Evolutionary conservation across 2,888 invertebrate species (phyloP), one percentile per base, ranked within the genome.

Genomic region (Drosophila pegasa): DNA sequence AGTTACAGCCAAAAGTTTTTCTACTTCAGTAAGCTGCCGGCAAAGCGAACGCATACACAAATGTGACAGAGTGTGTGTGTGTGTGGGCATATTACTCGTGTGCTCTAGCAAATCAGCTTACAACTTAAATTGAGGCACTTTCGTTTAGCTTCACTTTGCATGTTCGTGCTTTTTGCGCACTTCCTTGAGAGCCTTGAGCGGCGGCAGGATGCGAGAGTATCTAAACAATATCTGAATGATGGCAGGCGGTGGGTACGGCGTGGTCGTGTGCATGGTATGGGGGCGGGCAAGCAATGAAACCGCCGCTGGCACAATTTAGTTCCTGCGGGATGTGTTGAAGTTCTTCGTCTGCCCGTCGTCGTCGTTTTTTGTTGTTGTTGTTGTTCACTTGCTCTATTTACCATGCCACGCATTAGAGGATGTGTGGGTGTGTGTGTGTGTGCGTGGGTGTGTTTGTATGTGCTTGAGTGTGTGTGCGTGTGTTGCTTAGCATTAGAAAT

Each of bases 41-140:
- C 71, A 68, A 10, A 45, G 25, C 16, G 43, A 45, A 64, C 20
- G 55, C 51, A 29, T 59, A 38, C 43, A 52, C 47, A 66, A 58
- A 67, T 61, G 43, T 71, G 56, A 22, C 31, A 50, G 22, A 2
- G 9, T 61, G 37, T 22, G 29, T 55, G 43, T 38, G 40, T 45
- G 33, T 50, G 45, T 50, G 45, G 63, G 54, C 74, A 71, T 84
- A 77, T 65, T 72, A 62, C 65, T 64, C 45, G 66, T 78, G 66
- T 69, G 78, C 71, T 76, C 61, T 52, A 61, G 73, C 73, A 86
- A 86, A 86, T 88, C 87, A 88, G 85, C 85, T 86, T 86, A 89
- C 81, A 88, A 86, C 85, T 86, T 86, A 87, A 86, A 86, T 86
- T 86, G 85, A 86, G 89, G 89, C 89, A 88, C 89, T 86, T 86